phyloP scores from a whole-genome alignment of 2,888 invertebrate genomes.

The Phaedon cochleariae region DNA sequence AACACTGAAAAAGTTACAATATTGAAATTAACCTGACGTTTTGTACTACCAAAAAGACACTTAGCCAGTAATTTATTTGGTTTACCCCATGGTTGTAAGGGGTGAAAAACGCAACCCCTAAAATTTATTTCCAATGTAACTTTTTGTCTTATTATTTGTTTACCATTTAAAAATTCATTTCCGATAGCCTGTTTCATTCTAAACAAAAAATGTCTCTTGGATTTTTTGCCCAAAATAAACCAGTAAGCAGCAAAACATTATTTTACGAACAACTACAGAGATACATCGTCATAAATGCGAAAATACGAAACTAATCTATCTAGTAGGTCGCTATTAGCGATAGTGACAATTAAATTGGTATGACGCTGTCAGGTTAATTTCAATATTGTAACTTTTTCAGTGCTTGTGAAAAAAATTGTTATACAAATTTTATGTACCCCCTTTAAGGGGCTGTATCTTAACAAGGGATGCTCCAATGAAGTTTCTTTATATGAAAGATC shows the following conservation, averaged over 20 bases:
- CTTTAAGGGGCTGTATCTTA: too few species aligned
- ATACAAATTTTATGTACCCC: too few species aligned
- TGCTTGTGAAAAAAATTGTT: too few species aligned
- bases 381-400: too few species aligned
- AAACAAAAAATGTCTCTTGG: slow-evolving; percentile 30
- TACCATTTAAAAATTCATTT: slow-evolving; percentile 31
- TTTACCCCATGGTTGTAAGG: slow-evolving; percentile 1
- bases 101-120: slow-evolving; percentile 1
- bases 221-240: slow-evolving; percentile 15
- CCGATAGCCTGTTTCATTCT: slow-evolving; percentile 34
- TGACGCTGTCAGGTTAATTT: too few species aligned
- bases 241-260: slow-evolving; percentile 6
- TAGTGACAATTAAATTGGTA: too few species aligned
- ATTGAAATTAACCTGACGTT: not conserved
- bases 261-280: slow-evolving; percentile 34
- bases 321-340: too few species aligned
- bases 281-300: slow-evolving; percentile 35
- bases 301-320: too few species aligned
- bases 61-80: not conserved
- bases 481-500: too few species aligned
- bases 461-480: too few species aligned
- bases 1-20: not conserved
- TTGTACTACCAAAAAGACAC: not conserved
- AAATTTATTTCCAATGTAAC: not conserved
- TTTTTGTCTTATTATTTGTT: slow-evolving; percentile 31